Evolutionary conservation across 2,797 vertebrate genomes (phyloP).

Genomic region (Helarctos malayanus): DNA sequence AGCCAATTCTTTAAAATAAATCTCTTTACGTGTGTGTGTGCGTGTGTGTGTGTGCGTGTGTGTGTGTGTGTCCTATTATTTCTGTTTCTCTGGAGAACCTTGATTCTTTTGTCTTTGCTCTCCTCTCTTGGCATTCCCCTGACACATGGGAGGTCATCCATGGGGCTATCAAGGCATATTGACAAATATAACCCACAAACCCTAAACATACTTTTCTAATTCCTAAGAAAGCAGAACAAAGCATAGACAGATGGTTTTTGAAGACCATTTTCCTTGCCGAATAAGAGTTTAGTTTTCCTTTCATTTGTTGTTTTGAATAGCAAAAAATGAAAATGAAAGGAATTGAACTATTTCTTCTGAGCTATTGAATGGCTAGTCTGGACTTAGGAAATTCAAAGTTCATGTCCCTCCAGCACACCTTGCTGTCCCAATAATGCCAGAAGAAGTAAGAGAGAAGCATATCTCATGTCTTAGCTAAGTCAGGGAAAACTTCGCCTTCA

Average conservation of each 20-base stretch:
- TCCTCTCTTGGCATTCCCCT: not conserved
- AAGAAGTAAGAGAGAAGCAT: not conserved
- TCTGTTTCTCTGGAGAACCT: not conserved
- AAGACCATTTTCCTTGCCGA: slow-evolving; percentile 3
- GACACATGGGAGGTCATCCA: not conserved
- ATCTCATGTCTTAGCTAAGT: not conserved
- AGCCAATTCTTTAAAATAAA: not conserved
- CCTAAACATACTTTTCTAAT: not conserved
- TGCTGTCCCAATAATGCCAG: not conserved
- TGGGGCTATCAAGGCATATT: not conserved
- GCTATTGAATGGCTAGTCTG: not conserved
- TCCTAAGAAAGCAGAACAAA: not conserved
- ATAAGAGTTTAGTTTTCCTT: slow-evolving; percentile 39
- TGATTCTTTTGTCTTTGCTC: not conserved
- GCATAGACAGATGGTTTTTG: not conserved
- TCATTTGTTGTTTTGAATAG: not conserved
- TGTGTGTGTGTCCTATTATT: not conserved
- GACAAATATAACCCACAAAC: not conserved
- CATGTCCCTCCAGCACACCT: not conserved
- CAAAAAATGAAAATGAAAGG: not conserved
- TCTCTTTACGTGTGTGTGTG: not conserved
- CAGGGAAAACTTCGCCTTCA: not conserved
- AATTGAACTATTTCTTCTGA: not conserved
- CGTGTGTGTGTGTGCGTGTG: not conserved
- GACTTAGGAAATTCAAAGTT: not conserved